phyloP scores from a whole-genome alignment of 1,140 invertebrate genomes.

The Atta texana region DNA sequence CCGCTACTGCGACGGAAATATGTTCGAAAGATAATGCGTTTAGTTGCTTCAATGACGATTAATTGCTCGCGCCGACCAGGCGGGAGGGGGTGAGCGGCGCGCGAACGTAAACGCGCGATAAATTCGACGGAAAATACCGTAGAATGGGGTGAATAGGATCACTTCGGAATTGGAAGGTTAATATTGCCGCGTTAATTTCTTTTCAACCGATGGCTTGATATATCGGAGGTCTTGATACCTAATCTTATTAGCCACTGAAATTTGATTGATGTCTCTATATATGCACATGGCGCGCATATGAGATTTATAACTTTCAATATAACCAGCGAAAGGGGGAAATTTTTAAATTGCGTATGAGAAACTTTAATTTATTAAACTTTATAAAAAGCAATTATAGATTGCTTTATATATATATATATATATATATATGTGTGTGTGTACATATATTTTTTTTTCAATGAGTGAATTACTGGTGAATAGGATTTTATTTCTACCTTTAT shows the following conservation, averaged over 20 bases:
- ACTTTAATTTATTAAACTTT: constrained; percentile 18
- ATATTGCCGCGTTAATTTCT: constrained; percentile 65
- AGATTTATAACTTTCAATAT: constrained; percentile 36
- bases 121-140: constrained; percentile 62
- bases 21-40: constrained; percentile 65
- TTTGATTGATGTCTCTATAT: constrained; percentile 39
- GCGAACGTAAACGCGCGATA: constrained; percentile 63
- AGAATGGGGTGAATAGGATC: constrained; percentile 60
- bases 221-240: constrained; percentile 47
- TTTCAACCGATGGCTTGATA: constrained; percentile 57
- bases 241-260: constrained; percentile 52
- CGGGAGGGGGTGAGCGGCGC: constrained; percentile 43
- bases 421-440: too few species aligned
- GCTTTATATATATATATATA: not conserved
- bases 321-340: not conserved
- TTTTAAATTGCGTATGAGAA: not conserved
- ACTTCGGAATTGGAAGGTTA: constrained; percentile 61
- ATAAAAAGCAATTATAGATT: constrained; percentile 24
- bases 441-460: not conserved
- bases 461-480: constrained; percentile 12
- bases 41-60: constrained; percentile 65
- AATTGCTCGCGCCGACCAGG: constrained; percentile 53
- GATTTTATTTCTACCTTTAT: constrained; percentile 14
- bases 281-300: not conserved
- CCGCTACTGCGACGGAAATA: constrained; percentile 58